These are phyloP conservation scores for Odontamblyopus rebecca DNA, from an alignment of 2,797 vertebrate species.

Conservation along the genomic window DNA sequence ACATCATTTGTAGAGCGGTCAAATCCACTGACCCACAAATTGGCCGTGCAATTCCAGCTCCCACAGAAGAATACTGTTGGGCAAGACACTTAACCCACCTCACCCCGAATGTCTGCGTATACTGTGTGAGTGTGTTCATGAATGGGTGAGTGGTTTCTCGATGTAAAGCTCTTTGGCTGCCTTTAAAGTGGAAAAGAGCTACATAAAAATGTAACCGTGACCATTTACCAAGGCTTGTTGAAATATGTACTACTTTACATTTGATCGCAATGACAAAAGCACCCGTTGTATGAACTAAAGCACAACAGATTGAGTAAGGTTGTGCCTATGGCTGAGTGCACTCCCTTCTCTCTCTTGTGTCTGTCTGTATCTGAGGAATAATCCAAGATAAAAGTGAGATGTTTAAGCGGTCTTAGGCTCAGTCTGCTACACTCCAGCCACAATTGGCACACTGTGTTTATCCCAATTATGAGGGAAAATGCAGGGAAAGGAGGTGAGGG, in stretches of 20 bases:
- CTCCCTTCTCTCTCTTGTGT: not conserved
- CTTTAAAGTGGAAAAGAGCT: no score
- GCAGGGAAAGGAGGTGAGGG: constrained; percentile 52
- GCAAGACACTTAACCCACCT: no score
- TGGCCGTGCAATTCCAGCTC: no score
- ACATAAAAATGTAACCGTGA: no score
- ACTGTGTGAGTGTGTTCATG: no score
- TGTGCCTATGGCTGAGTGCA: not conserved
- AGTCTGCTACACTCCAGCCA: constrained; percentile 10
- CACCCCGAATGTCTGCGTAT: no score
- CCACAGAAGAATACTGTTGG: no score
- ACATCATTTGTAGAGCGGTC: no score
- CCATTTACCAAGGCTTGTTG: no score
- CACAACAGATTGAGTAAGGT: not conserved
- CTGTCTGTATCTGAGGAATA: constrained; percentile 4
- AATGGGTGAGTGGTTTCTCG: no score
- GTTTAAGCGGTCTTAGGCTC: constrained; percentile 4
- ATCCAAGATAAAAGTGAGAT: constrained; percentile 4
- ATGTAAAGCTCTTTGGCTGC: no score
- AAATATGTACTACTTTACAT: not conserved
- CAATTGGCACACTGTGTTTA: constrained; percentile 18
- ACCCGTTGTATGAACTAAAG: not conserved
- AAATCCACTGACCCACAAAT: no score
- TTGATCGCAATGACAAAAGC: not conserved
- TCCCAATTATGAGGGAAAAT: constrained; percentile 20